Evolutionary conservation across 1,140 invertebrate species (phyloP).

Genomic region (Meloidogyne floridensis): DNA sequence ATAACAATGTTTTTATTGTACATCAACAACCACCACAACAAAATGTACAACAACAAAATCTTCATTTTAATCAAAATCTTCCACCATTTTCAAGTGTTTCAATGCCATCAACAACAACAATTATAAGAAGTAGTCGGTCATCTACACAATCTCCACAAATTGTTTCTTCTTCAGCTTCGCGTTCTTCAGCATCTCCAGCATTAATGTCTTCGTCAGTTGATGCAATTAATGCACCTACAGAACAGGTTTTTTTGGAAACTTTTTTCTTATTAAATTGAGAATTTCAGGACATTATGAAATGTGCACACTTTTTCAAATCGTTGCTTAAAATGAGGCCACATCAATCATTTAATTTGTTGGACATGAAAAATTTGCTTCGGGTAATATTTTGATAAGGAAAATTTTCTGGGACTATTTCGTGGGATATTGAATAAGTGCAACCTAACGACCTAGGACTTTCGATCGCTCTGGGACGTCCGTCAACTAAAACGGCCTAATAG

Average conservation of each 20-base stretch:
- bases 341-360: slow-evolving; percentile 17
- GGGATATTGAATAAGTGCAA: no score
- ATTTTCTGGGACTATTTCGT: not conserved
- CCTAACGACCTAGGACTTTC: no score
- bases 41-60: not conserved
- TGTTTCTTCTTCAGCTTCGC: not conserved
- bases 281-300: slow-evolving; percentile 9
- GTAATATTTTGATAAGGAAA: not conserved
- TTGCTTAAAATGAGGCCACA: slow-evolving; percentile 6
- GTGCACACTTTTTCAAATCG: slow-evolving; percentile 26
- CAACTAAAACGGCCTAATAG: no score
- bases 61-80: not conserved
- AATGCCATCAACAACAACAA: not conserved
- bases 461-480: no score
- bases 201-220: not conserved
- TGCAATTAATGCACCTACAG: not conserved
- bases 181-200: not conserved
- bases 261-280: not conserved
- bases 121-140: not conserved
- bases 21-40: not conserved
- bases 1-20: not conserved
- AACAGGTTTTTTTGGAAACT: not conserved
- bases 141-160: not conserved
- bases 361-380: not conserved
- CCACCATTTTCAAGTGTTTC: not conserved